A percentile compares a stretch with the other conserved stretches of the same genome.
These are phyloP conservation scores for Enteromius anoplus DNA, from an alignment of 2,797 vertebrate species.

Conservation along the genomic window DNA sequence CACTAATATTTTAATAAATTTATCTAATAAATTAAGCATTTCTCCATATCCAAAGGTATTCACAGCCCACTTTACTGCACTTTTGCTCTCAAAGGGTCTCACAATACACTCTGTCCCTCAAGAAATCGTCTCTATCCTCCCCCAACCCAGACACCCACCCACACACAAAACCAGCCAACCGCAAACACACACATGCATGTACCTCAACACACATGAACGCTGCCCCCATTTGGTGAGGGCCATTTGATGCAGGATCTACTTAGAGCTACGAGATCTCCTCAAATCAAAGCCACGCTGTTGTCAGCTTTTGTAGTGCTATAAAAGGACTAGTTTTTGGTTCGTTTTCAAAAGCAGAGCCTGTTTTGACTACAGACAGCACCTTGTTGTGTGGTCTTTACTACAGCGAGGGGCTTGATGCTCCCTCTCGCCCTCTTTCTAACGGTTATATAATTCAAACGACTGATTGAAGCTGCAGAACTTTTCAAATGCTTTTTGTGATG, in stretches of 20 bases:
- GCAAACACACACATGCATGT: not conserved
- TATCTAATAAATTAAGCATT: not conserved
- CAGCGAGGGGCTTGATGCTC: slow-evolving; percentile 30
- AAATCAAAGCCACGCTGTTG: slow-evolving; percentile 16
- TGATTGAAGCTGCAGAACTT: slow-evolving; percentile 73
- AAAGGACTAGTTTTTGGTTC: slow-evolving; percentile 36
- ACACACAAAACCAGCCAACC: not conserved
- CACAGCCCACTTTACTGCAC: slow-evolving; percentile 52
- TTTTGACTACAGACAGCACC: slow-evolving; percentile 38
- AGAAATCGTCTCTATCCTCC: slow-evolving; percentile 48
- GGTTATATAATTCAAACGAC: slow-evolving; percentile 73
- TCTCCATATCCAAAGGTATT: slow-evolving; percentile 37
- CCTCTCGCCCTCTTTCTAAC: slow-evolving; percentile 17
- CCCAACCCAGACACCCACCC: slow-evolving; percentile 22
- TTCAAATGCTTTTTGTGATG: slow-evolving; percentile 67
- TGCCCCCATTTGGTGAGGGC: slow-evolving; percentile 11
- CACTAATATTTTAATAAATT: no score
- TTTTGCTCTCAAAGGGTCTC: not conserved
- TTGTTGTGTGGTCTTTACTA: slow-evolving; percentile 26
- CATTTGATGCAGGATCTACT: not conserved
- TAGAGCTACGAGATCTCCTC: not conserved
- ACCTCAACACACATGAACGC: not conserved
- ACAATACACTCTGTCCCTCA: slow-evolving; percentile 28
- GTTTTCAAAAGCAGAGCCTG: not conserved
- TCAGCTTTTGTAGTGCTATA: slow-evolving; percentile 29